Conservation (phyloP, 1,140 invertebrate genomes). For the Brachystomella parvula region DNA sequence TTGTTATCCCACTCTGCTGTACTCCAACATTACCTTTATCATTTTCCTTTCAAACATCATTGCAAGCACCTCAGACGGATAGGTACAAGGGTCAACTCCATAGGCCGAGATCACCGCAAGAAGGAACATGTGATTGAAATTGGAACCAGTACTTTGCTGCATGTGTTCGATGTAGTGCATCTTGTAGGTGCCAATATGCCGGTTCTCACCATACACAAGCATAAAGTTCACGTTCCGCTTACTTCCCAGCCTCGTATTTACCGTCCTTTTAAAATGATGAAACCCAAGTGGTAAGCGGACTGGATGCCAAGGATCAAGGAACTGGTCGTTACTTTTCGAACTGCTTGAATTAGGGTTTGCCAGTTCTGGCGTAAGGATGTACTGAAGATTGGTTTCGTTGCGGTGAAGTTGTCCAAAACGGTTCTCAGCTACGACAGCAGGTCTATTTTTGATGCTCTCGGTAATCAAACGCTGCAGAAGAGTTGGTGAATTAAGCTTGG, state of each 20-base stretch:
- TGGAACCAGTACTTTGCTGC: not conserved
- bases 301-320: not conserved
- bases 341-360: no score
- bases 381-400: no score
- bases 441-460: no score
- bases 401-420: no score
- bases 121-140: not conserved
- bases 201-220: not conserved
- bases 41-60: not conserved
- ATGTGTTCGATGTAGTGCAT: not conserved
- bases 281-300: not conserved
- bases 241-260: not conserved
- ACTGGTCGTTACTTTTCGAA: no score
- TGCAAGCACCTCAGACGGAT: not conserved
- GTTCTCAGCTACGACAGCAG: no score
- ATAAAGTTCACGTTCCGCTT: not conserved
- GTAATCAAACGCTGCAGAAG: no score
- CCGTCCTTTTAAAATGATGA: not conserved
- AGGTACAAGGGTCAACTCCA: not conserved
- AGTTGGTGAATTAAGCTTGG: no score
- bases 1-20: no score
- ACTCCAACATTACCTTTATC: not conserved
- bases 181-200: not conserved
- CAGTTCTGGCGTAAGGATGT: no score
- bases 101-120: not conserved